These are phyloP conservation scores for Stenodema calcarata DNA, from an alignment of 2,888 invertebrate genomes.

Conservation along the genomic window DNA sequence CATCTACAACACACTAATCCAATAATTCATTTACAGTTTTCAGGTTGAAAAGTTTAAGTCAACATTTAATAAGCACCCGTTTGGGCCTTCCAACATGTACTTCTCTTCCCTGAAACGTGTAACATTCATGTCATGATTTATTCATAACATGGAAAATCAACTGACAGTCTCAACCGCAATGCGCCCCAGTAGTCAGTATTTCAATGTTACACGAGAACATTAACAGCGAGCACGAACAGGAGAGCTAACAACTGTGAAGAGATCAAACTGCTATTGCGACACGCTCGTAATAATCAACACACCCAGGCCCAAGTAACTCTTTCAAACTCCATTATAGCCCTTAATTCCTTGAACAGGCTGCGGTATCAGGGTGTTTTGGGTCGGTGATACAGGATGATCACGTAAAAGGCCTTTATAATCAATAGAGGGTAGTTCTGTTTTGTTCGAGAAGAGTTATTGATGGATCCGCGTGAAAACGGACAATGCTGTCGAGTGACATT, in stretches of 20 bases:
- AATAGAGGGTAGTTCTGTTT: background rate
- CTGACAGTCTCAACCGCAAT: background rate
- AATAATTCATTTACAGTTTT: too few species aligned
- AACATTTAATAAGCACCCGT: too few species aligned
- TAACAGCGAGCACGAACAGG: background rate
- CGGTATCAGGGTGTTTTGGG: background rate
- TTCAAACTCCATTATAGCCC: constrained; percentile 5
- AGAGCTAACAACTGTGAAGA: background rate
- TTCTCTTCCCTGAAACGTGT: too few species aligned
- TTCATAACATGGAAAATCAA: background rate
- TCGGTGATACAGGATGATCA: background rate
- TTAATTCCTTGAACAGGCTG: background rate
- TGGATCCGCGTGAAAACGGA: background rate
- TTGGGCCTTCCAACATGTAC: too few species aligned
- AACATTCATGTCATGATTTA: too few species aligned
- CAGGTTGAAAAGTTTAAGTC: too few species aligned
- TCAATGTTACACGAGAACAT: background rate
- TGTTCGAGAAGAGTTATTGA: constrained; percentile 3
- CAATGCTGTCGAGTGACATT: constrained; percentile 18
- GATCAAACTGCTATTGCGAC: background rate
- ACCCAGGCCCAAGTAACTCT: background rate
- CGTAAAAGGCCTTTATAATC: background rate
- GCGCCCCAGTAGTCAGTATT: background rate
- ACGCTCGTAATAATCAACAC: background rate
- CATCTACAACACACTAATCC: too few species aligned